phyloP scores from a whole-genome alignment of 2,888 invertebrate genomes.

The Fragum sueziense region DNA sequence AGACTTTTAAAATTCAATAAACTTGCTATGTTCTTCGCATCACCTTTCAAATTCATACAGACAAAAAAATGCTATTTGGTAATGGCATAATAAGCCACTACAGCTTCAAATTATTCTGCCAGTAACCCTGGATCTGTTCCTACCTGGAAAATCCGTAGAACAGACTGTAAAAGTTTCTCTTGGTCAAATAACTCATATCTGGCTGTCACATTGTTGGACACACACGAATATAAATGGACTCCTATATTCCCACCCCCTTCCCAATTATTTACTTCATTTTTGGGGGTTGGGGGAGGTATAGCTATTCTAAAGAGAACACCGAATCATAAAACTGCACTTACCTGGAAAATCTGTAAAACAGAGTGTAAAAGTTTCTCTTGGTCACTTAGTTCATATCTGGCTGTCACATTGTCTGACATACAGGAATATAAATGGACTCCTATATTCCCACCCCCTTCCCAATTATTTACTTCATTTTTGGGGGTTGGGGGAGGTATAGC shows the following conservation, averaged over 20 bases:
- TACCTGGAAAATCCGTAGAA: constrained; percentile 41
- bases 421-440: not conserved
- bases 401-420: constrained; percentile 4
- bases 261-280: not conserved
- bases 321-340: too few relatives aligned
- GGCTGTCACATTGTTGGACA: constrained; percentile 2
- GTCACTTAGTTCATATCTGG: constrained; percentile 34
- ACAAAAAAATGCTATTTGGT: not conserved
- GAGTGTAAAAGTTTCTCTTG: constrained; percentile 14
- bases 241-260: not conserved
- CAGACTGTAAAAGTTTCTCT: constrained; percentile 3
- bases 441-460: too few relatives aligned
- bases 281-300: too few relatives aligned
- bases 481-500: too few relatives aligned
- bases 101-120: too few relatives aligned
- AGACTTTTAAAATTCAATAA: too few relatives aligned
- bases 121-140: not conserved
- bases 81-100: too few relatives aligned
- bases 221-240: not conserved
- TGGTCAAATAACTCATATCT: constrained; percentile 44
- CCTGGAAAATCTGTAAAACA: constrained; percentile 35
- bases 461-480: too few relatives aligned
- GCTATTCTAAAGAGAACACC: too few relatives aligned
- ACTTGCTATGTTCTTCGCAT: not conserved
- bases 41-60: not conserved